Conservation (phyloP, 2,113 vertebrate genomes). For the Tringa solitaria region DNA sequence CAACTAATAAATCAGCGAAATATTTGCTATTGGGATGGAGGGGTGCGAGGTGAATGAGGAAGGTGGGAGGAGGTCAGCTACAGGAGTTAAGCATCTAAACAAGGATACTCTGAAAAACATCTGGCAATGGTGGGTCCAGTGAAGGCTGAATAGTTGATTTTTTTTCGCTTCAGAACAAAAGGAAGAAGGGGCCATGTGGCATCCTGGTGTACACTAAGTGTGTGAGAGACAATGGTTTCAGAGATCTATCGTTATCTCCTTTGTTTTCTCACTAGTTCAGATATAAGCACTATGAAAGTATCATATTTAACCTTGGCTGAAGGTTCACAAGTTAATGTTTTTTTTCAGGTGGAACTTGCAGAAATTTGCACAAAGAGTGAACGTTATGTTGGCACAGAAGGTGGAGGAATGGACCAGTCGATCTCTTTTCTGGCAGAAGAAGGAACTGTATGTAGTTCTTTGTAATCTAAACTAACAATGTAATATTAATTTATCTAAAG, state of each 20-base stretch:
- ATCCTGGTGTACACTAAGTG: neutral
- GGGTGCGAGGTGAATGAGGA: neutral
- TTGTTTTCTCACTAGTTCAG: neutral
- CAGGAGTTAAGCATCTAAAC: neutral
- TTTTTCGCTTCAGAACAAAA: neutral
- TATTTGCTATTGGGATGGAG: neutral
- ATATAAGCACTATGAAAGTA: neutral
- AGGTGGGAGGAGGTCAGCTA: neutral
- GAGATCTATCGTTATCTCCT: neutral
- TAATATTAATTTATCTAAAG: neutral
- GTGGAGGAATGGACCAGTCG: constrained; percentile 98
- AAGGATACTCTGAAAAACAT: neutral
- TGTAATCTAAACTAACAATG: neutral
- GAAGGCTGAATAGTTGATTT: neutral
- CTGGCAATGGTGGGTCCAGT: neutral
- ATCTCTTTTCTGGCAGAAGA: constrained; percentile 95
- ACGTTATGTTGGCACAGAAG: constrained; percentile 93
- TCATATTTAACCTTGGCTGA: neutral
- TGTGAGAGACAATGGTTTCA: neutral
- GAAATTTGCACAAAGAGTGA: constrained; percentile 93
- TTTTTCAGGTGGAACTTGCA: constrained; percentile 84
- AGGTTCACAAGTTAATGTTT: neutral
- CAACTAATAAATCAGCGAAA: neutral
- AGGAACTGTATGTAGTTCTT: constrained; percentile 84
- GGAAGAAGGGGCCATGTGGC: neutral